phyloP scores from a whole-genome alignment of 1,140 invertebrate genomes.

The Cydia amplana region DNA sequence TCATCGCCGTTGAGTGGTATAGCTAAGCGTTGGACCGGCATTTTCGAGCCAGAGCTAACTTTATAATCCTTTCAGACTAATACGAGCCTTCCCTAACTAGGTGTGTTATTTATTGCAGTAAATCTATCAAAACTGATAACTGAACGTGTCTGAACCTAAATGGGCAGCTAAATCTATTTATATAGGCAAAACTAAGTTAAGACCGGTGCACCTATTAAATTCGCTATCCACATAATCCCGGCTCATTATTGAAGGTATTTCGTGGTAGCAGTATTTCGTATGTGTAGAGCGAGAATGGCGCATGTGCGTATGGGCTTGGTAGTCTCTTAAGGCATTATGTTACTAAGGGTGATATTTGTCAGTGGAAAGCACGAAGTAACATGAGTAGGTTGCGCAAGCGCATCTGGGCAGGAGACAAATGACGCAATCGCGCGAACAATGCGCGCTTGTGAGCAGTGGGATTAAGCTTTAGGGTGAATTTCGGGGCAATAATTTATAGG shows the following conservation, averaged over 20 bases:
- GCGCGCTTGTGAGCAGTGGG: slow-evolving; percentile 54
- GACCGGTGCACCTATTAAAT: slow-evolving; percentile 30
- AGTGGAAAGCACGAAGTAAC: slow-evolving; percentile 51
- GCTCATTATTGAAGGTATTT: slow-evolving; percentile 50
- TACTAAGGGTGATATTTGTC: slow-evolving; percentile 42
- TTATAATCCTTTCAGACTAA: slow-evolving; percentile 23
- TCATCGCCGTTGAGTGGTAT: neutral
- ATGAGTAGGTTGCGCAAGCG: slow-evolving; percentile 56
- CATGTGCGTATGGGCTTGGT: neutral
- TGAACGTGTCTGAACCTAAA: slow-evolving; percentile 23
- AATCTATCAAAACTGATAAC: slow-evolving; percentile 32
- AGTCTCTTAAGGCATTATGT: neutral
- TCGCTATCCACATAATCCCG: slow-evolving; percentile 43
- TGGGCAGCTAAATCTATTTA: slow-evolving; percentile 15
- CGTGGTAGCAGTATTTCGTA: slow-evolving; percentile 18
- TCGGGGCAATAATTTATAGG: neutral
- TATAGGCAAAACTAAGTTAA: slow-evolving; percentile 12
- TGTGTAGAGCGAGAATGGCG: neutral
- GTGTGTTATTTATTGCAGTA: slow-evolving; percentile 27
- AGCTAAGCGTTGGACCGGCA: neutral
- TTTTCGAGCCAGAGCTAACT: neutral
- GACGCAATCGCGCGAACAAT: slow-evolving; percentile 66
- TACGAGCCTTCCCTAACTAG: slow-evolving; percentile 31
- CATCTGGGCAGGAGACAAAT: slow-evolving; percentile 63
- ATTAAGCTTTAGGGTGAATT: slow-evolving; percentile 29